Conservation (phyloP, 2,797 vertebrate species). For the Pseudotriccus pelzelni region DNA sequence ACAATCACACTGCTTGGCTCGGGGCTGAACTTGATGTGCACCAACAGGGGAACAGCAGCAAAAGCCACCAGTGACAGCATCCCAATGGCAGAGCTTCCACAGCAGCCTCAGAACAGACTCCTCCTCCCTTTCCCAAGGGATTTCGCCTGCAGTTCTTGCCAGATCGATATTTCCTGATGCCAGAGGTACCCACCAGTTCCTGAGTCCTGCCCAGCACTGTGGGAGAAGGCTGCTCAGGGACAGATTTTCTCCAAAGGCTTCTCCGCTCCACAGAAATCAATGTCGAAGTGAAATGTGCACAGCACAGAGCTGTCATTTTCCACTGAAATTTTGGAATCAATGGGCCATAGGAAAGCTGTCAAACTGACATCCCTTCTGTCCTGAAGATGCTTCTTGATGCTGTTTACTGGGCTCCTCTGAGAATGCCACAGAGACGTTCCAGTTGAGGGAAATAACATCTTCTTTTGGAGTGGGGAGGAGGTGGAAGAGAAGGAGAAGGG, state of each 20-base stretch:
- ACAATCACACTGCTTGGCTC: rapidly evolving
- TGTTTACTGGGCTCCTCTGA: not conserved
- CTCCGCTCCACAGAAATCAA: not conserved
- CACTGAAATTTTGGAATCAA: not conserved
- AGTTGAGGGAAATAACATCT: not conserved
- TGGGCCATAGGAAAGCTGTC: conserved; percentile 21
- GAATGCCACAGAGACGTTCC: not conserved
- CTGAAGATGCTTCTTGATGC: not conserved
- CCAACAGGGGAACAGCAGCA: not conserved
- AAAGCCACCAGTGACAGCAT: not conserved
- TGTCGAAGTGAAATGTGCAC: not conserved
- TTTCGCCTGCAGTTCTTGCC: not conserved
- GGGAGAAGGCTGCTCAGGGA: not conserved
- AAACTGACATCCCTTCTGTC: not conserved
- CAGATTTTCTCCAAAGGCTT: not conserved
- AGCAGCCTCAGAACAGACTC: not conserved
- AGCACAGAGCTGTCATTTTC: not conserved
- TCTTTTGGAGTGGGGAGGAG: not conserved
- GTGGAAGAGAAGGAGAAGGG: not conserved
- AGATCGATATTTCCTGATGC: not conserved
- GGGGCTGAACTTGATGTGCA: rapidly evolving
- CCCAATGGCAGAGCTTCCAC: not conserved
- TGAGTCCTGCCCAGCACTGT: not conserved
- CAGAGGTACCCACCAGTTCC: not conserved
- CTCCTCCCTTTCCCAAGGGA: not conserved